Evolutionary conservation across 2,113 vertebrate species (phyloP).

Genomic region (Tetraodon nigroviridis): DNA sequence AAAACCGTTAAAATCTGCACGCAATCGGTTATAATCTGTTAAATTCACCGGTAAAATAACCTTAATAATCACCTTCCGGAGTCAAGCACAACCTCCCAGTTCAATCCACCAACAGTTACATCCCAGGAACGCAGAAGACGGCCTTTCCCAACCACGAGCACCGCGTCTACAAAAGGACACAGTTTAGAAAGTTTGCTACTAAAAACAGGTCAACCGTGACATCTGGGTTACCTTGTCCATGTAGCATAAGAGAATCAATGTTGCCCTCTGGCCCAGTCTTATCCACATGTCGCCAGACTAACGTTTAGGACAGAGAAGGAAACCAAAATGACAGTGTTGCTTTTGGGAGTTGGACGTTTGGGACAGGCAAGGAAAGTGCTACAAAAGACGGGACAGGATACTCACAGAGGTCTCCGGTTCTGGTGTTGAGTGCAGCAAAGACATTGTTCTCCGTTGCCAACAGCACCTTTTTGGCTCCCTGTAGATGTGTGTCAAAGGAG

Average conservation of each 20-base stretch:
- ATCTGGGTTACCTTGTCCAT: slow-evolving; percentile 81
- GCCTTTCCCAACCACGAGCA: slow-evolving; percentile 83
- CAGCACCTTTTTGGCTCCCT: slow-evolving; percentile 89
- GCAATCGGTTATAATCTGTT: neutral
- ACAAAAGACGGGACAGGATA: slow-evolving; percentile 22
- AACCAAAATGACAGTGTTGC: too few relatives aligned
- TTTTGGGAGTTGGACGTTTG: neutral
- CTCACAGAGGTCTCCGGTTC: slow-evolving; percentile 91
- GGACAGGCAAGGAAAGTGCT: neutral
- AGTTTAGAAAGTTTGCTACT: neutral
- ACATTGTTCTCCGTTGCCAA: slow-evolving; percentile 91
- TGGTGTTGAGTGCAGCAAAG: slow-evolving; percentile 86
- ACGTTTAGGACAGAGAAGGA: slow-evolving; percentile 2
- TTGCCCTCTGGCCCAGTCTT: slow-evolving; percentile 83
- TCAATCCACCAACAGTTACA: slow-evolving; percentile 86
- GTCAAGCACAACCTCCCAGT: slow-evolving; percentile 91
- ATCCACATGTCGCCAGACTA: slow-evolving; percentile 95
- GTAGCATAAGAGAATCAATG: slow-evolving; percentile 82
- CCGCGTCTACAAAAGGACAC: slow-evolving; percentile 76
- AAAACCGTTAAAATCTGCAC: slow-evolving; percentile 2
- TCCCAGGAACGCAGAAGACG: slow-evolving; percentile 93
- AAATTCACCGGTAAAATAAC: too few relatives aligned
- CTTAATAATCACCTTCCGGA: slow-evolving; percentile 80
- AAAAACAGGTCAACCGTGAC: neutral
- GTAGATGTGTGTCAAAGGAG: slow-evolving; percentile 80